These are phyloP conservation scores for Podarcis cretensis DNA, from an alignment of 2,113 vertebrate species.

Conservation along the genomic window DNA sequence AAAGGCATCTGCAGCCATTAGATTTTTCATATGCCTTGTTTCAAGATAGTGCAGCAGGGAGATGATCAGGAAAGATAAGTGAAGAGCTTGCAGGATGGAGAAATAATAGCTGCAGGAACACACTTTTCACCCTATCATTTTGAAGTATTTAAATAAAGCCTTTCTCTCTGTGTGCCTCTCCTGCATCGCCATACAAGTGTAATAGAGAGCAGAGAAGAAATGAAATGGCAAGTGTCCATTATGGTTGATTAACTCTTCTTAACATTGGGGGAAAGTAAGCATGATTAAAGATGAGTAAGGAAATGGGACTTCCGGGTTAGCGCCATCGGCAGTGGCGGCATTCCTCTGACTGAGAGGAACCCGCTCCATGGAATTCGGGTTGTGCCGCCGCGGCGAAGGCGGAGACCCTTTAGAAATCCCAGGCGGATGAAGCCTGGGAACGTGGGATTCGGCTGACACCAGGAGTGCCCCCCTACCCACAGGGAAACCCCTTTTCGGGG, in stretches of 20 bases:
- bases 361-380: too few species aligned
- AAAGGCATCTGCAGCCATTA: neutral
- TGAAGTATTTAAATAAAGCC: slow-evolving; percentile 22
- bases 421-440: too few species aligned
- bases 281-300: slow-evolving; percentile 49
- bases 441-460: too few species aligned
- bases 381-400: too few species aligned
- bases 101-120: slow-evolving; percentile 41
- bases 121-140: slow-evolving; percentile 45
- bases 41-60: slow-evolving; percentile 8
- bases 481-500: too few species aligned
- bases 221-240: slow-evolving; percentile 33
- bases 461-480: too few species aligned
- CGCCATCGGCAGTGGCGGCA: too few species aligned
- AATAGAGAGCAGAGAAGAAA: slow-evolving; percentile 28
- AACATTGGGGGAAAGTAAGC: slow-evolving; percentile 34
- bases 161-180: slow-evolving; percentile 2
- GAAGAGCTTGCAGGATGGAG: neutral
- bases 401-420: too few species aligned
- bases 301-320: too few species aligned
- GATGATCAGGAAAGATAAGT: slow-evolving; percentile 1
- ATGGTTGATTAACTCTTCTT: slow-evolving; percentile 44
- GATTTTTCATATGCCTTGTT: neutral
- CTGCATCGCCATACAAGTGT: slow-evolving; percentile 26
- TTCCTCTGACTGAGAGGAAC: too few species aligned